Conservation (phyloP, 2,797 vertebrate genomes). For the Leptoclinus maculatus region DNA sequence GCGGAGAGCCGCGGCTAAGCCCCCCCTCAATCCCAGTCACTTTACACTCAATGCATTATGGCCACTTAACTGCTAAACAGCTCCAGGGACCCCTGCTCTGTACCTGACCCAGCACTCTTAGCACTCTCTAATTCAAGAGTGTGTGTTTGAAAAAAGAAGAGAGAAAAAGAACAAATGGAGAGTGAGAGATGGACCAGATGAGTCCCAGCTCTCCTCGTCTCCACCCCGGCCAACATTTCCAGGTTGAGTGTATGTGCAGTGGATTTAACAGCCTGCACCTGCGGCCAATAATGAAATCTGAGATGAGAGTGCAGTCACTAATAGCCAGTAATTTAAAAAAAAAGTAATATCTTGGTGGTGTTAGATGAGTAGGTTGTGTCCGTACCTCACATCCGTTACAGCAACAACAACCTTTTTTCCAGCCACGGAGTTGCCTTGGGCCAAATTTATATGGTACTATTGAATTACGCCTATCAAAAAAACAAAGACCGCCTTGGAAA, state of each 20-base stretch:
- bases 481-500: no score
- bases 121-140: slow-evolving; percentile 52
- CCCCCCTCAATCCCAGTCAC: slow-evolving; percentile 62
- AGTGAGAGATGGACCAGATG: slow-evolving; percentile 40
- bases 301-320: slow-evolving; percentile 26
- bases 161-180: slow-evolving; percentile 32
- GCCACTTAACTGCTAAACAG: slow-evolving; percentile 70
- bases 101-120: slow-evolving; percentile 61
- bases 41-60: slow-evolving; percentile 74
- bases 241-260: slow-evolving; percentile 47
- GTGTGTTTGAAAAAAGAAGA: slow-evolving; percentile 17
- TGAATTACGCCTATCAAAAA: no score
- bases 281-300: slow-evolving; percentile 35
- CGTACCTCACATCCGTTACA: no score
- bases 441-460: no score
- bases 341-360: not conserved
- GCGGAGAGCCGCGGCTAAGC: slow-evolving; percentile 59
- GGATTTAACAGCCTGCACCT: slow-evolving; percentile 42
- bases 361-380: not conserved
- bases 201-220: slow-evolving; percentile 46
- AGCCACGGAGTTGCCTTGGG: no score
- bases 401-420: no score
- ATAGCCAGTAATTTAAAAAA: not conserved
- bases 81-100: slow-evolving; percentile 60
- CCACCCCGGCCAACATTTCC: slow-evolving; percentile 14